These are phyloP conservation scores for Syrista parreyssii DNA, from an alignment of 2,888 invertebrate species.

Conservation along the genomic window DNA sequence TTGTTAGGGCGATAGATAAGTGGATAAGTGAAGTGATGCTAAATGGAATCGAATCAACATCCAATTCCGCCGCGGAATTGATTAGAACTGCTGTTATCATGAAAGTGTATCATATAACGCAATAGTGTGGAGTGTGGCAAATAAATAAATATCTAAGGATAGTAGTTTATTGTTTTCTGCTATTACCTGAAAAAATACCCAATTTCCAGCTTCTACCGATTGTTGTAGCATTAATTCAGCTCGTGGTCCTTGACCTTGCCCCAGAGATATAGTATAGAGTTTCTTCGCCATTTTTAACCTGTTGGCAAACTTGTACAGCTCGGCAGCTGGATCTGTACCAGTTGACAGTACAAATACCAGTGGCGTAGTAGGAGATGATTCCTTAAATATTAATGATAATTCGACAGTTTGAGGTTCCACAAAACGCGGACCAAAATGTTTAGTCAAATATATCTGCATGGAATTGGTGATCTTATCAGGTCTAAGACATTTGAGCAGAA, in stretches of 20 bases:
- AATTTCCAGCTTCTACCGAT: conserved; percentile 82
- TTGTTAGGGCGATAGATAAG: neutral
- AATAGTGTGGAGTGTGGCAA: neutral
- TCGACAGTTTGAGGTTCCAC: conserved; percentile 89
- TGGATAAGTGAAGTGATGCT: neutral
- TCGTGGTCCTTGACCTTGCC: conserved; percentile 89
- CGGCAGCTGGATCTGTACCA: conserved; percentile 89
- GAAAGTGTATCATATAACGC: neutral
- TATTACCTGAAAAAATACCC: conserved; percentile 86
- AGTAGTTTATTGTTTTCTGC: neutral
- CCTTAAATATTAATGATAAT: conserved; percentile 82
- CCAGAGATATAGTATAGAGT: conserved; percentile 85
- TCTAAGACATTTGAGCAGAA: conserved; percentile 82
- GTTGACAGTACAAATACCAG: conserved; percentile 90
- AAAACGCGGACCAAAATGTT: conserved; percentile 80
- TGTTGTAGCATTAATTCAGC: conserved; percentile 81
- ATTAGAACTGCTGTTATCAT: too few relatives aligned
- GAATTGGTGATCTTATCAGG: conserved; percentile 87
- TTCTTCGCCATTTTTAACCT: conserved; percentile 80
- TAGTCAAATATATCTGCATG: conserved; percentile 80
- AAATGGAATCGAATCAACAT: neutral
- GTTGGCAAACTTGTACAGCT: conserved; percentile 86
- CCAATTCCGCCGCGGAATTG: too few relatives aligned
- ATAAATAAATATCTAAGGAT: neutral
- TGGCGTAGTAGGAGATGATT: conserved; percentile 82